phyloP scores from a whole-genome alignment of 2,888 invertebrate genomes.

The Acleris holmiana region DNA sequence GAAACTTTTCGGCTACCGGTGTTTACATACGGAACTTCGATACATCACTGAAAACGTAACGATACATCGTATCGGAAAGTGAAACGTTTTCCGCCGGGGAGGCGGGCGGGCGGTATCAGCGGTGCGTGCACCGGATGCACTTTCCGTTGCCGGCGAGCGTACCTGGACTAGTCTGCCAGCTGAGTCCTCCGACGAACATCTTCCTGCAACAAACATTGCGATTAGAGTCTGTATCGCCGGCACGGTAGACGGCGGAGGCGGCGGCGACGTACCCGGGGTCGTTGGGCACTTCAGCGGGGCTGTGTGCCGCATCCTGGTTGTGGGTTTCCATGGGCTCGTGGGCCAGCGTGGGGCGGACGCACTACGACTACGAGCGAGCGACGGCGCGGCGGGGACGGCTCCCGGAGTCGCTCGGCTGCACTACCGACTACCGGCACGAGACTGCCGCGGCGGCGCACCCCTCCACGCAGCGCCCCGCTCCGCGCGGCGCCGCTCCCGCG shows the following conservation, averaged over 20 bases:
- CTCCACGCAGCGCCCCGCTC: conserved; percentile 65
- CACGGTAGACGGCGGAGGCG: conserved; percentile 42
- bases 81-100: conserved; percentile 54
- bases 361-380: conserved; percentile 86
- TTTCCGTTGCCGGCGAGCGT: conserved; percentile 77
- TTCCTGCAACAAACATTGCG: conserved; percentile 93
- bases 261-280: conserved; percentile 92
- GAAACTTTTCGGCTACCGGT: conserved; percentile 73
- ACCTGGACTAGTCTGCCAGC: conserved; percentile 99
- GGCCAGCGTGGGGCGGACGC: conserved; percentile 71
- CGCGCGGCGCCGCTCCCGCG: conserved; percentile 62
- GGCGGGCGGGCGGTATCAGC: conserved; percentile 58
- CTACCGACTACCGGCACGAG: conserved; percentile 90
- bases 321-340: conserved; percentile 88
- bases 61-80: conserved; percentile 53
- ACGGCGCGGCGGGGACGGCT: conserved; percentile 85
- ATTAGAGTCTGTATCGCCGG: conserved; percentile 60
- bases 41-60: conserved; percentile 66
- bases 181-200: conserved; percentile 99
- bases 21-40: conserved; percentile 67
- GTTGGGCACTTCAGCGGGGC: conserved; percentile 96
- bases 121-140: conserved; percentile 67
- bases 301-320: conserved; percentile 91
- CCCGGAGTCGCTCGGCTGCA: conserved; percentile 86
- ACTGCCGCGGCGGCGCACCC: conserved; percentile 84